Conservation (phyloP, 2,113 vertebrate species). For the Tauraco erythrolophus region DNA sequence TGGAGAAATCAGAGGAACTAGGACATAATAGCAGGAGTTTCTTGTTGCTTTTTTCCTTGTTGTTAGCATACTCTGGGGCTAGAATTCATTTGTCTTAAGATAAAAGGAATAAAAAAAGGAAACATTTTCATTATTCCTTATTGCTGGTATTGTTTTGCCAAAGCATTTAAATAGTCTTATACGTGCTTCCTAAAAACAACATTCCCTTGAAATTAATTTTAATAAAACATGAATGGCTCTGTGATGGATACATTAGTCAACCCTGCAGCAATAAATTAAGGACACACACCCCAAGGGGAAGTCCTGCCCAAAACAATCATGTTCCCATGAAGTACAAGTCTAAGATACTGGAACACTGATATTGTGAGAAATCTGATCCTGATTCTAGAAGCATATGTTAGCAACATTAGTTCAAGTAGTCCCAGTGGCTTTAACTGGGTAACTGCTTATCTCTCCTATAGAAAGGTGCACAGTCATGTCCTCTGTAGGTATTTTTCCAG, state of each 20-base stretch:
- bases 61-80: not conserved
- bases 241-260: conserved; percentile 47
- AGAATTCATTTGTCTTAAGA: not conserved
- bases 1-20: not conserved
- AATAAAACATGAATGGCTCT: conserved; percentile 59
- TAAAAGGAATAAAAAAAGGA: not conserved
- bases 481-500: not conserved
- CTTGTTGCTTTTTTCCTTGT: not conserved
- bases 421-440: not conserved
- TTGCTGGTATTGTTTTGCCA: conserved; percentile 1
- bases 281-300: not conserved
- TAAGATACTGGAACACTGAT: not conserved
- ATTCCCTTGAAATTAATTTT: conserved; percentile 56
- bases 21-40: not conserved
- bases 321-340: not conserved
- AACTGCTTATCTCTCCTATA: not conserved
- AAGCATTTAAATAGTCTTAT: not conserved
- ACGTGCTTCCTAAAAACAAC: not conserved
- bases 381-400: not conserved
- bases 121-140: not conserved
- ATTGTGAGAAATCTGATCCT: conserved; percentile 3
- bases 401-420: not conserved
- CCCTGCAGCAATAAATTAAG: conserved; percentile 55
- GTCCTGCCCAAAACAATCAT: conserved; percentile 18
- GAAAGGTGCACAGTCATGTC: not conserved